Percentiles rank a stretch among this genome's conserved stretches.
Conservation (phyloP, 1,140 invertebrate species). For the Metopolophium dirhodum region DNA sequence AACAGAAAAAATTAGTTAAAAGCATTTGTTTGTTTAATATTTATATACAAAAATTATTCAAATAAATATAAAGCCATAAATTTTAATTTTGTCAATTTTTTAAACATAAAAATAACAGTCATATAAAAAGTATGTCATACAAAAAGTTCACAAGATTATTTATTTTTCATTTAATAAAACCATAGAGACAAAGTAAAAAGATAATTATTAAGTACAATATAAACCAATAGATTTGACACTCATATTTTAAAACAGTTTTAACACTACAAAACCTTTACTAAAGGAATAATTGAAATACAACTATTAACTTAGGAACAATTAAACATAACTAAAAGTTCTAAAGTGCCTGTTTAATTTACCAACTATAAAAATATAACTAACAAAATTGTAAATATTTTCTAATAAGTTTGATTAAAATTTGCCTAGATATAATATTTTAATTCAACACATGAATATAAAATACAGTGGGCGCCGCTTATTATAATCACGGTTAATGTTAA, state of each 20-base stretch:
- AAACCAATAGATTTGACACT: background rate
- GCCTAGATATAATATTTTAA: background rate
- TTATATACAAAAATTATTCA: background rate
- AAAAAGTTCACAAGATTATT: background rate
- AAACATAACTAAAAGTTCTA: background rate
- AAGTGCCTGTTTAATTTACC: background rate
- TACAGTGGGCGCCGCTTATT: too few species aligned
- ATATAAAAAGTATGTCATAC: background rate
- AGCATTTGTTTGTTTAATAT: background rate
- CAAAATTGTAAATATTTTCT: background rate
- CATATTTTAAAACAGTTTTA: background rate
- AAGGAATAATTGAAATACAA: background rate
- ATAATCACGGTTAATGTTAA: too few species aligned
- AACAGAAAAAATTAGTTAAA: constrained; percentile 13
- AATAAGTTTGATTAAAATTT: background rate
- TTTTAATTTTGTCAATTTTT: background rate
- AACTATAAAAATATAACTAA: background rate
- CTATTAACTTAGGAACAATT: background rate
- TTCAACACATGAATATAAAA: background rate
- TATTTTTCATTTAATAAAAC: background rate
- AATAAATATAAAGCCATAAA: background rate
- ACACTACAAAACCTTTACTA: background rate
- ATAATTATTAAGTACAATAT: background rate
- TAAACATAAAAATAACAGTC: background rate
- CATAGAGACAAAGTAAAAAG: background rate